Base-by-base conservation (phyloP, 2,113 vertebrate genomes). In the Apodemus sylvaticus region DNA sequence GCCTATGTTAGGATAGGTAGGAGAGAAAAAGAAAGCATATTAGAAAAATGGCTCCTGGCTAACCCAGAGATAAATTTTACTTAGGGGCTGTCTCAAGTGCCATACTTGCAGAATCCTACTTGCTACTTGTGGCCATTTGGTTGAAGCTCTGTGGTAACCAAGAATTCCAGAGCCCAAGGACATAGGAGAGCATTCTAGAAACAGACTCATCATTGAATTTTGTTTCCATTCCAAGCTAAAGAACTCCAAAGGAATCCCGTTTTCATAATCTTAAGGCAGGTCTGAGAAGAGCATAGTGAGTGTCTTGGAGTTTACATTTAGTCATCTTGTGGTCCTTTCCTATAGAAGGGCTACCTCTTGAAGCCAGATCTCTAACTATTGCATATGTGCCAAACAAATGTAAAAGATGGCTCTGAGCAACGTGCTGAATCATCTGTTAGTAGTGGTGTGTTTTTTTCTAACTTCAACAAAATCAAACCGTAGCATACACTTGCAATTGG, bases 81-180 rank as follows among this genome's bases (percentile, higher is more conserved):
- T 53, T n/a, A 14, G 74, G 16, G 1, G 14, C 7, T 90, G n/a
- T n/a, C 42, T 96, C 89, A 70, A 70, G 31, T 91, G 96, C 55
- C 66, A 60, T 51, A 45, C 14, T 58, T 16, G 20, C 53, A 16
- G 42, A 64, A 36, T 85, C 48, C n/a, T 62, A 73, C 53, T 89
- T 66, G 12, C 42, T 68, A 77, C 53, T 89, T 66, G 12, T n/a
- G 71, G 53, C 22, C 64, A 62, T 91, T 62, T 97, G 81, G 68
- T 58, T 92, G 85, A 86, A 39, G 77, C 60, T 92, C 90, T 97
- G 85, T 96, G 94, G 94, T 90, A 96, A 96, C 70, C 58, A 58
- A 79, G 68, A 95, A 88, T 76, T 86, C 45, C 66, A 11, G 42
- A 73, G 51, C 71, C 42, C 10, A 24, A n/a, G 5, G 36, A 53